These are phyloP conservation scores for Scyliorhinus canicula DNA, from an alignment of 2,797 vertebrate species.

Conservation along the genomic window DNA sequence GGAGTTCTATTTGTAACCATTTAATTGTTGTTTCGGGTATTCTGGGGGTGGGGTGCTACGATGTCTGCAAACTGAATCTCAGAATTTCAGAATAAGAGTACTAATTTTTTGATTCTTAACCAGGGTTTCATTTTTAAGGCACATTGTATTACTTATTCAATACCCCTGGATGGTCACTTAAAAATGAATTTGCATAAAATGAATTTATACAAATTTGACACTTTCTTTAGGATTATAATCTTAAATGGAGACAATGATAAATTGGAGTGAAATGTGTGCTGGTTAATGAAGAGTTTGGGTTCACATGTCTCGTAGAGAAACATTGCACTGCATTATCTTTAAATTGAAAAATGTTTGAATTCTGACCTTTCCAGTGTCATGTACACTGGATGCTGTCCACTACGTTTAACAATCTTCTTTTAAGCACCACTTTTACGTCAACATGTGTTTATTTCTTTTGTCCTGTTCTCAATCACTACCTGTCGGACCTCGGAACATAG, in stretches of 20 bases:
- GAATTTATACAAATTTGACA: not conserved
- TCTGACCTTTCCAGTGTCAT: not conserved
- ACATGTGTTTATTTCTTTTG: not conserved
- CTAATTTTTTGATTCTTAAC: not conserved
- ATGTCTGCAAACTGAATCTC: not conserved
- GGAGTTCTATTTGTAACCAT: not conserved
- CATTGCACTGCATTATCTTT: not conserved
- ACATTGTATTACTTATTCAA: not conserved
- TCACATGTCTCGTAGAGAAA: not conserved
- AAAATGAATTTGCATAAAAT: not conserved
- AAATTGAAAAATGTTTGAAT: not conserved
- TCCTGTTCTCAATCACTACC: not conserved
- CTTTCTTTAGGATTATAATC: not conserved
- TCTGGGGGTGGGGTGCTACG: not conserved
- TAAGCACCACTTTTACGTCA: too few relatives aligned
- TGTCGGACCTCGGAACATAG: too few relatives aligned
- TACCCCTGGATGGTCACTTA: not conserved
- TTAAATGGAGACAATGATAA: not conserved
- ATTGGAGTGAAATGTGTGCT: constrained; percentile 26
- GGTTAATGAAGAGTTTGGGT: not conserved
- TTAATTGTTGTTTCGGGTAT: not conserved
- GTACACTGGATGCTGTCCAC: not conserved
- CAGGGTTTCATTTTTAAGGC: not conserved
- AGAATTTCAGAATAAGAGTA: not conserved
- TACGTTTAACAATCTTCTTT: not conserved